Percentiles rank a stretch among this genome's conserved stretches.
Conservation (phyloP, 2,797 vertebrate species). For the Tarsius wallacei region DNA sequence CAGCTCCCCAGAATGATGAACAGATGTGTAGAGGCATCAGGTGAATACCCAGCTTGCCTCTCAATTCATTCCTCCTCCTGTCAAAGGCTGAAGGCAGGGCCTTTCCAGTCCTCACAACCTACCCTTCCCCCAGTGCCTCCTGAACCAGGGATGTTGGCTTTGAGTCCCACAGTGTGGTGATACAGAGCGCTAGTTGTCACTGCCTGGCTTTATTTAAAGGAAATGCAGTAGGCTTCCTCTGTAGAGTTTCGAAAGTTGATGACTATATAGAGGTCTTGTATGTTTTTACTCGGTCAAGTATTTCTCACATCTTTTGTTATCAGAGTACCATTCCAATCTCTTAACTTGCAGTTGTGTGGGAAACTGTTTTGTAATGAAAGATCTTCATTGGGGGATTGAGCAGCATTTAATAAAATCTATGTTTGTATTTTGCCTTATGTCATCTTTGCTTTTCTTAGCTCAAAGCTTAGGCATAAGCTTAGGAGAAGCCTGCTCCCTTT, state of each 20-base stretch:
- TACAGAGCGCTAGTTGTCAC: slow-evolving; percentile 40
- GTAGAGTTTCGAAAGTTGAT: slow-evolving; percentile 71
- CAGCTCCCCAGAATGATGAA: slow-evolving; percentile 79
- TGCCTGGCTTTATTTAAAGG: slow-evolving; percentile 89
- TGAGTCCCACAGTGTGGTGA: slow-evolving; percentile 58
- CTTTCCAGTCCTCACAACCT: slow-evolving; percentile 63
- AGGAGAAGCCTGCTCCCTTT: not conserved
- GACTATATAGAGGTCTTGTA: slow-evolving; percentile 87
- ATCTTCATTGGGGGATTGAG: slow-evolving; percentile 94
- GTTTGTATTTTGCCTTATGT: slow-evolving; percentile 95
- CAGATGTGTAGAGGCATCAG: slow-evolving; percentile 14
- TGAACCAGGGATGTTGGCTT: slow-evolving; percentile 74
- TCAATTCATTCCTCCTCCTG: slow-evolving; percentile 68
- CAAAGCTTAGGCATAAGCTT: not conserved
- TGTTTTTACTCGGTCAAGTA: slow-evolving; percentile 90
- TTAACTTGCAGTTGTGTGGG: slow-evolving; percentile 93
- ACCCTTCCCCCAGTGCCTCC: slow-evolving; percentile 56
- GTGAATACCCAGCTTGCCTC: not conserved
- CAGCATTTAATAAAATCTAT: slow-evolving; percentile 98
- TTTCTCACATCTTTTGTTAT: slow-evolving; percentile 93
- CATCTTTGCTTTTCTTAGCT: slow-evolving; percentile 79
- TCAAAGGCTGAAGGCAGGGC: slow-evolving; percentile 69
- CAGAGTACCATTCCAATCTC: slow-evolving; percentile 97
- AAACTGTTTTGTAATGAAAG: slow-evolving; percentile 96
- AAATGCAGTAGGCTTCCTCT: slow-evolving; percentile 86